Base-by-base conservation (phyloP, 2,888 invertebrate genomes). In the Helleia helle region DNA sequence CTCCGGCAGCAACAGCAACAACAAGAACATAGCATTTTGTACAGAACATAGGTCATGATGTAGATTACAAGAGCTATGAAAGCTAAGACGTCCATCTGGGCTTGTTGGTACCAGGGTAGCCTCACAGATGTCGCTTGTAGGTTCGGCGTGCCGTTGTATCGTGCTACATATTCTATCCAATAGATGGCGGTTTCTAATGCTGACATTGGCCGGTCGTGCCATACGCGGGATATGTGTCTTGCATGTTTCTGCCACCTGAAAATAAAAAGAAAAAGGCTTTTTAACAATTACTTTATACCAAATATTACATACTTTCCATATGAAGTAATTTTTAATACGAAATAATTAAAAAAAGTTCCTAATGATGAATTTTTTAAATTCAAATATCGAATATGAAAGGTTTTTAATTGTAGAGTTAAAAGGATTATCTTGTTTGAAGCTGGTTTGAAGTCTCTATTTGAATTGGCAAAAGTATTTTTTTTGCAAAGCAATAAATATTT, bases 131-230 rank as follows among this genome's bases (percentile, higher is more conserved):
- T 53, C 41, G 81, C 64, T 48, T 62, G 62, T 1, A 86, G 61
- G 50, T 83, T 72, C 0, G 79, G 79, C 8, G 80, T 71, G 1
- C 84, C 84, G 13, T 63, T 65, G 43, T 84, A 75, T 14, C 83
- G 59, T 17, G 88, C 70, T 47, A 87, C 81, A 54, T 87, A 87
- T 50, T 89, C 88, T 8, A 85, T 81, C 81, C 88, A 88, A 65
- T 88, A 88, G 55, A 87, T 69, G 42, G 88, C 87, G 15, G 72
- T 81, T 43, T 87, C 83, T 36, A 87, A 47, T 1, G 88, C 84
- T 3, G 85, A 71, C 52, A 77, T 73, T 24, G 86, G 73, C 0
- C 88, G 83, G 48, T 86, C 81, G 43, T 86, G 86, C 73, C 87
- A 88, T 13, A 85, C 55, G 42, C 72, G 65, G 0, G 88, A 86